Evolutionary conservation across 2,113 vertebrate species (phyloP).

Genomic region (Asarcornis scutulata): DNA sequence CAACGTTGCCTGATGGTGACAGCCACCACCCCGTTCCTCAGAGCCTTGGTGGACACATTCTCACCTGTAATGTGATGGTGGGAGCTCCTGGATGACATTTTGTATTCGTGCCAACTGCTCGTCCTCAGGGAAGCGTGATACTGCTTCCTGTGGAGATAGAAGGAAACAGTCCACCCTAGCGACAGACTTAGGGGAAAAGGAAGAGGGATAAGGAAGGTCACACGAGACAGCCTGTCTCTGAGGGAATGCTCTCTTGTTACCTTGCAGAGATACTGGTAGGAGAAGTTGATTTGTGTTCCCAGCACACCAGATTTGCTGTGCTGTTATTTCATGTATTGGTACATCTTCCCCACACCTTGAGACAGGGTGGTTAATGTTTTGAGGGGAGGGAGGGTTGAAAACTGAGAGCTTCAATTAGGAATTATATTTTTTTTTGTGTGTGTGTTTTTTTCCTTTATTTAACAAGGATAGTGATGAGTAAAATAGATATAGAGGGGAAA

Average conservation of each 20-base stretch:
- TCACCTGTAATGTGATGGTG: slow-evolving; percentile 93
- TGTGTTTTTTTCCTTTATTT: neutral
- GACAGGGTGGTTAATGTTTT: neutral
- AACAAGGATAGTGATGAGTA: neutral
- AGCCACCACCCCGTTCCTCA: neutral
- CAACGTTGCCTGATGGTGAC: neutral
- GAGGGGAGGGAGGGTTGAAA: neutral
- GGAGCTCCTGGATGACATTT: slow-evolving; percentile 91
- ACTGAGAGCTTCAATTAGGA: neutral
- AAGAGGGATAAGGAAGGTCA: slow-evolving; percentile 33
- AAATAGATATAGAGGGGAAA: neutral
- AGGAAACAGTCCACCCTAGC: neutral
- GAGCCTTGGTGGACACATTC: neutral
- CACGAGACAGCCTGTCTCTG: neutral
- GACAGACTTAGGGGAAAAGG: neutral
- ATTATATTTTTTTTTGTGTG: neutral
- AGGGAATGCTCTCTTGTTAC: neutral
- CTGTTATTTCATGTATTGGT: neutral
- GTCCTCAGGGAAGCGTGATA: slow-evolving; percentile 83
- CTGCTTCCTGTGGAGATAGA: slow-evolving; percentile 78
- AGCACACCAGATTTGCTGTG: neutral
- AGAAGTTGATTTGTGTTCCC: neutral
- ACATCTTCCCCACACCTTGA: neutral
- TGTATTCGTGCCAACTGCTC: slow-evolving; percentile 88
- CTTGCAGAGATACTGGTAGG: neutral